These are phyloP conservation scores for Babyrousa celebensis DNA, from an alignment of 2,797 vertebrate species.

Conservation along the genomic window DNA sequence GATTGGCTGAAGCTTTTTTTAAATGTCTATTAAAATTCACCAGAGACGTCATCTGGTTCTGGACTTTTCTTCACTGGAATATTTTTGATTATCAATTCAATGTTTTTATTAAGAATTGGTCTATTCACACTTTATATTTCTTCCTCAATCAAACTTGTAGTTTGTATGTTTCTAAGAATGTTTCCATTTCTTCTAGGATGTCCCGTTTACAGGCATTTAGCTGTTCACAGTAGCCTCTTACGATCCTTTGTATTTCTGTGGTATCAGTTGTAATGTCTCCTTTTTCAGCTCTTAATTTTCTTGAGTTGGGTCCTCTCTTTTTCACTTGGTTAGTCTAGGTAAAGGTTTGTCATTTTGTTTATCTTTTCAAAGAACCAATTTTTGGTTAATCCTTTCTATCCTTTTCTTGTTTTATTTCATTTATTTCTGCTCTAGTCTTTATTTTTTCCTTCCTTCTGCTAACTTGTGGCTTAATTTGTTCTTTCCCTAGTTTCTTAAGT, in stretches of 20 bases:
- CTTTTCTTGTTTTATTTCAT: background rate
- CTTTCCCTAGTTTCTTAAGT: background rate
- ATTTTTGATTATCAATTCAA: background rate
- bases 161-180: background rate
- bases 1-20: background rate
- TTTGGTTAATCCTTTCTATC: background rate
- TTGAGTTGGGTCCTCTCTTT: background rate
- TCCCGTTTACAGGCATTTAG: background rate
- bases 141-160: background rate
- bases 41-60: background rate
- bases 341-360: background rate
- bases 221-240: background rate
- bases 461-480: background rate
- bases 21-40: constrained; percentile 10
- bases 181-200: background rate
- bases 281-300: constrained; percentile 11
- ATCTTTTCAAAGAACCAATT: background rate
- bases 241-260: background rate
- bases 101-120: background rate
- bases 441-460: background rate
- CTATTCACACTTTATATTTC: background rate
- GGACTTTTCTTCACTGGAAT: background rate
- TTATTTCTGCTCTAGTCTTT: background rate
- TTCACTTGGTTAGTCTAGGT: background rate
- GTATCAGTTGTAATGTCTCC: background rate